A percentile compares a stretch with the other conserved stretches of the same genome.
These are phyloP conservation scores for Takifugu flavidus DNA, from an alignment of 2,113 vertebrate species.

Conservation along the genomic window DNA sequence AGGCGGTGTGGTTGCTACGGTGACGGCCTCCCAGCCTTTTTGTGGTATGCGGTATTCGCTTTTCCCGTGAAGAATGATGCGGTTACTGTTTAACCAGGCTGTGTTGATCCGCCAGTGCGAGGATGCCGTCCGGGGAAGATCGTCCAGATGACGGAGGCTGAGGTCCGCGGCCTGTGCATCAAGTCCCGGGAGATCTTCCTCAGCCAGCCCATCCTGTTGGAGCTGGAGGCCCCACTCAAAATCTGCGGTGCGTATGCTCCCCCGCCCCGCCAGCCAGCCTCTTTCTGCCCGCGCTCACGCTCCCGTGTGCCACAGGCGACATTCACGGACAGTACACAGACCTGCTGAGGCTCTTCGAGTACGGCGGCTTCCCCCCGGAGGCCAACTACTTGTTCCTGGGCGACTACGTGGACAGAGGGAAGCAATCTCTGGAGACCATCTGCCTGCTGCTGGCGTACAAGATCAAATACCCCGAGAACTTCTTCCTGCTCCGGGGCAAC, in stretches of 20 bases:
- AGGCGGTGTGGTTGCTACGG: no score
- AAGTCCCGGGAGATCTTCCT: slow-evolving; percentile 96
- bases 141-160: slow-evolving; percentile 94
- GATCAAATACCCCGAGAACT: slow-evolving; percentile 96
- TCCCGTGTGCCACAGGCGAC: slow-evolving; percentile 47
- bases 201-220: slow-evolving; percentile 94
- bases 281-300: not conserved
- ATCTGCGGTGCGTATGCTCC: slow-evolving; percentile 84
- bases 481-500: slow-evolving; percentile 93
- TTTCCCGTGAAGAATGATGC: no score
- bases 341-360: slow-evolving; percentile 91
- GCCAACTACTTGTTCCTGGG: slow-evolving; percentile 96
- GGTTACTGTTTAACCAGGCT: no score
- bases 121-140: slow-evolving; percentile 97
- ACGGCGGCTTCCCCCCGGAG: slow-evolving; percentile 93
- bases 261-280: not conserved
- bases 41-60: no score
- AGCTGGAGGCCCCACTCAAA: slow-evolving; percentile 93
- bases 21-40: no score
- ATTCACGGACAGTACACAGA: slow-evolving; percentile 76
- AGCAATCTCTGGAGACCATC: slow-evolving; percentile 95
- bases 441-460: slow-evolving; percentile 94
- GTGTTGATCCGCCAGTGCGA: slow-evolving; percentile 76
- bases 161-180: slow-evolving; percentile 93
- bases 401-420: slow-evolving; percentile 95